Conservation (phyloP, 2,888 invertebrate genomes). For the Spisula subtruncata region DNA sequence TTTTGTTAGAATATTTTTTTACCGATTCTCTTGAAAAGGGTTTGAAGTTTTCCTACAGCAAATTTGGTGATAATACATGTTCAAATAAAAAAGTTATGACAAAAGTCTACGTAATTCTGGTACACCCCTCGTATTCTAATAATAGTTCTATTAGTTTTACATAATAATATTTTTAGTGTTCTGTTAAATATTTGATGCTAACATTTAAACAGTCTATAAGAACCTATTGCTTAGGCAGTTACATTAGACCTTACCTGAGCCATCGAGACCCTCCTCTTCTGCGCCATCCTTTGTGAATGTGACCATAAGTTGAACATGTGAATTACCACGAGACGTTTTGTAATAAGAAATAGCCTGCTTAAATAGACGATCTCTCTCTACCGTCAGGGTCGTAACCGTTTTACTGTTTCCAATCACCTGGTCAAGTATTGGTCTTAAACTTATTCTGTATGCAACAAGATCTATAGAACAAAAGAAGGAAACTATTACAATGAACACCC, state of each 20-base stretch:
- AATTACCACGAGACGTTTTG: conserved; percentile 29
- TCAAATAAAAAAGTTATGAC: no score
- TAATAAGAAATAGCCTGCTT: conserved; percentile 51
- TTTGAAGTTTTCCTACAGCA: no score
- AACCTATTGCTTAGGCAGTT: neutral
- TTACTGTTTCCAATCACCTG: conserved; percentile 49
- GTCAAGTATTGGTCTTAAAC: conserved; percentile 59
- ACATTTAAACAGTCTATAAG: no score
- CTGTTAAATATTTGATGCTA: no score
- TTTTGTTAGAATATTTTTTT: no score
- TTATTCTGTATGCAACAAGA: conserved; percentile 43
- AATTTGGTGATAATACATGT: no score
- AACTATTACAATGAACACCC: no score
- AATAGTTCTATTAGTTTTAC: no score
- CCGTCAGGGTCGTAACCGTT: conserved; percentile 30
- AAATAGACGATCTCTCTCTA: conserved; percentile 58
- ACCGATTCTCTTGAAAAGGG: no score
- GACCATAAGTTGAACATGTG: conserved; percentile 46
- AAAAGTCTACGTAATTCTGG: no score
- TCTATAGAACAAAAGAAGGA: conserved; percentile 21
- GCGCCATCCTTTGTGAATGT: conserved; percentile 43
- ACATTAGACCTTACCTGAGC: conserved; percentile 53
- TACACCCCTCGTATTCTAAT: no score
- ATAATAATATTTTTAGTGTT: neutral
- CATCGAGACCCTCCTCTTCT: conserved; percentile 58